Evolutionary conservation across 2,113 vertebrate genomes (phyloP), one percentile per base, ranked within the genome.

Genomic region (Xiphias gladius): DNA sequence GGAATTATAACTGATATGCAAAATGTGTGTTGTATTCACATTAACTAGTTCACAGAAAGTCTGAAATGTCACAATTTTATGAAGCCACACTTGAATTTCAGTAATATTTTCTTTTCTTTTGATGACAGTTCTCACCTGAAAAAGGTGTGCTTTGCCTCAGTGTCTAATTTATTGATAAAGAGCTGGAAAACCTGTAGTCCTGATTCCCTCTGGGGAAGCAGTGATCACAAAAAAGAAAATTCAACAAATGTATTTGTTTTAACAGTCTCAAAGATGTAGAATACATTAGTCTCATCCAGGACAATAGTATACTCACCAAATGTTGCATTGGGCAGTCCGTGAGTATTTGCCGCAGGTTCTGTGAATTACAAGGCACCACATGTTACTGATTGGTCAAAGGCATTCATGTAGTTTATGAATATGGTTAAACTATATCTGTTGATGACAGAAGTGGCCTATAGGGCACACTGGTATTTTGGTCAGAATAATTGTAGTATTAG

Each of bases 111-210:
- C 7, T 17, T 24, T 12, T 24, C 13, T n/a, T 19, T 20, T 30
- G 10, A 19, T 52, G 46, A 48, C 1, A 4, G 0, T 37, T 85
- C 84, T 91, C 93, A 99, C 97, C 97, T 97, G 94, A 99, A 98
- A 84, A 98, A 97, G 13, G 91, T 97, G 16, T 98, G 94, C 94
- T 97, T 99, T 80, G 97, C 97, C 90, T 97, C 96, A 63, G 85
- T 65, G 13, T 96, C 95, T 90, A 99, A 95, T 89, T 97, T 99
- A 90, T 97, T 89, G 86, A 98, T 97, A 85, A 96, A 96, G 11
- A 98, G 91, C 82, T 99, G 98, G 80, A 99, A 96, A 84, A 97
- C 84, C 71, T 90, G 90, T 66, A 99, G 94, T 74, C 96, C 95
- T 20, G 95, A 96, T 92, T 95, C 94, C 92, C 97, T 96, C 97